A percentile compares a stretch with the other conserved stretches of the same genome.
Conservation (phyloP, 2,797 vertebrate genomes). For the Siniperca undulata region DNA sequence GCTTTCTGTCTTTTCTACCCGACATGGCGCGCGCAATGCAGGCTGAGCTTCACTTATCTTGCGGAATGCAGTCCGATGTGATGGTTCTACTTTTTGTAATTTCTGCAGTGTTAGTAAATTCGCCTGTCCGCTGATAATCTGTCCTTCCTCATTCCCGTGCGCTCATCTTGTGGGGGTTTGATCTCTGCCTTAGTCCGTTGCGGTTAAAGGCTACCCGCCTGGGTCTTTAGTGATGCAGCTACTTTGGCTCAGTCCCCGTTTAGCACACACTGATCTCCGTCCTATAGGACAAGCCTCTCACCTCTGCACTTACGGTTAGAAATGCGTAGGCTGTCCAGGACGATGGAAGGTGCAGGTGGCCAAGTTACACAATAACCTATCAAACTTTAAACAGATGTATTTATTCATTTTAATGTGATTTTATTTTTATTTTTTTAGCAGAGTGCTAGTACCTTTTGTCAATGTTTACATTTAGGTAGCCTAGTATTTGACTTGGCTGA, state of each 20-base stretch:
- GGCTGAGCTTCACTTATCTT: background rate
- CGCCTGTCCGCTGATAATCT: background rate
- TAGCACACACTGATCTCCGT: conserved; percentile 44
- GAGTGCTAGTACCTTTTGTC: background rate
- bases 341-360: conserved; percentile 43
- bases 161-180: conserved; percentile 35
- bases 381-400: conserved; percentile 65
- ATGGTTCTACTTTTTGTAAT: conserved; percentile 46
- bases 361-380: conserved; percentile 47
- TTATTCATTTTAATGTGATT: background rate
- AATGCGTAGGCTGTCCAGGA: conserved; percentile 60
- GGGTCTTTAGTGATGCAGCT: conserved; percentile 55
- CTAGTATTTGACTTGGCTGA: background rate
- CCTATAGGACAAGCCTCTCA: conserved; percentile 39
- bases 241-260: conserved; percentile 52
- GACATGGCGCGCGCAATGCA: background rate
- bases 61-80: background rate
- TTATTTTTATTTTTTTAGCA: background rate
- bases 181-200: conserved; percentile 36
- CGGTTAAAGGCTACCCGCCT: conserved; percentile 7
- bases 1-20: conserved; percentile 2
- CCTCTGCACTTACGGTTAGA: conserved; percentile 44
- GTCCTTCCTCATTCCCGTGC: conserved; percentile 33
- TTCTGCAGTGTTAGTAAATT: conserved; percentile 40
- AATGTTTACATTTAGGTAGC: background rate